Base-by-base conservation (phyloP, 2,888 invertebrate species). In the Cantharis rufa region DNA sequence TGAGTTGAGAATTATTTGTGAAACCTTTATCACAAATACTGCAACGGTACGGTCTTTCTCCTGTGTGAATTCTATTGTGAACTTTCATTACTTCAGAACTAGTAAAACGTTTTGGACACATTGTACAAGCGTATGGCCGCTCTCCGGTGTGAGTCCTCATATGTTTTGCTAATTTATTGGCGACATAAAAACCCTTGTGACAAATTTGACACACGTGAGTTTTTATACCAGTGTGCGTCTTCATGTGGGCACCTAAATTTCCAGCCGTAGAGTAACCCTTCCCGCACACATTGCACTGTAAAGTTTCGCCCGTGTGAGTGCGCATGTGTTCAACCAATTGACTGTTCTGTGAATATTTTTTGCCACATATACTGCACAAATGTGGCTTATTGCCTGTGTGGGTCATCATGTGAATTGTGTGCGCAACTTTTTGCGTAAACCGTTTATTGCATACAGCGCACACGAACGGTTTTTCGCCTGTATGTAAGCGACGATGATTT, bases 141-240 rank as follows among this genome's bases (percentile, higher is more conserved):
- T 87, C 87, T 16, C 86, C 87, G 13, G 86, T 86, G 71, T 87
- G 86, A 15, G 85, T 86, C 18, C 86, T 82, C 78, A 85, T 84
- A 79, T 87, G 87, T 74, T 87, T 87, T n/a, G 81, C 80, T 21
- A 84, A 71, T 79, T 83, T 83, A 63, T 83, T 83, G 4, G 83
- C 81, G 3, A 82, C 82, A 72, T 83, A 83, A 72, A 85, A 85
- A 13, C 82, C 82, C 74, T 84, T 85, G 73, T 81, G 80, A 74
- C 85, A 85, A 15, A 84, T 72, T 21, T 78, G 78, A 69, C 85
- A 85, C n/a, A 82, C 78, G 71, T 84, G 83, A 1, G 83, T 81
- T 77, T 84, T 84, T 13, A 84, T 79, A 10, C 84, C 83, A 2
- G 81, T 80, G 70, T 85, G 85, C 15, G 80, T 84, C 72, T 86